Base-by-base conservation (phyloP, 2,113 vertebrate species). In the Tragelaphus strepsiceros region DNA sequence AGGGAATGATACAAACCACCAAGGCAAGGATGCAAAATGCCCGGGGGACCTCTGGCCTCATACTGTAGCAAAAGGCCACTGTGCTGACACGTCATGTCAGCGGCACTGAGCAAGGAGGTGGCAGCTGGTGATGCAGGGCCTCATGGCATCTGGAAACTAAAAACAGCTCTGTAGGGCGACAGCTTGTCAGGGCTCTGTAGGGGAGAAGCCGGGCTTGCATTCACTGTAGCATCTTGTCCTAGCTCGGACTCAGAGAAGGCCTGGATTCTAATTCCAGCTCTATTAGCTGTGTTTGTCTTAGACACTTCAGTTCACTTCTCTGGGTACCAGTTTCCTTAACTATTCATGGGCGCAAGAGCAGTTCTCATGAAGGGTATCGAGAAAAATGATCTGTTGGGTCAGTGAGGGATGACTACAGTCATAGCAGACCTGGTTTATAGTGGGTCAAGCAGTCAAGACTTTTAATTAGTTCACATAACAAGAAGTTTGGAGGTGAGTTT, bases 41-140 rank as follows among this genome's bases (percentile, higher is more conserved):
- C 56, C 3, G 0, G 0, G 61, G 80, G 35, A 46, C 84, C 49
- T 78, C 21, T 58, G 59, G 21, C 15, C 17, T 28, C 21, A 4
- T 51, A 4, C 13, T 30, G 62, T 59, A 5, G 43, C 19, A 22
- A 24, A 51, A 87, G 61, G 17, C 62, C 51, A 6, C 58, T 22
- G 22, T 0, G 1, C 39, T 24, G 83, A 30, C 32, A 9, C 0
- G 0, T 28, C 9, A 0, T 17, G 39, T 46, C n/a, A 26, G 4
- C 53, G 59, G 53, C 28, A 17, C 43, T 21, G 51, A 83, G 71
- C 39, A 2, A 22, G 35, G 83, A 62, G 22, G 56, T 0, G 5
- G 88, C 58, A 85, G 46, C 59, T 74, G 43, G 89, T 2, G 19
- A 22, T 8, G 67, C 39, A 17, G 24, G 11, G 51, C 46, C 74